Evolutionary conservation across 1,140 invertebrate species (phyloP), one percentile per base, ranked within the genome.

Genomic region (Monomorium pharaonis): DNA sequence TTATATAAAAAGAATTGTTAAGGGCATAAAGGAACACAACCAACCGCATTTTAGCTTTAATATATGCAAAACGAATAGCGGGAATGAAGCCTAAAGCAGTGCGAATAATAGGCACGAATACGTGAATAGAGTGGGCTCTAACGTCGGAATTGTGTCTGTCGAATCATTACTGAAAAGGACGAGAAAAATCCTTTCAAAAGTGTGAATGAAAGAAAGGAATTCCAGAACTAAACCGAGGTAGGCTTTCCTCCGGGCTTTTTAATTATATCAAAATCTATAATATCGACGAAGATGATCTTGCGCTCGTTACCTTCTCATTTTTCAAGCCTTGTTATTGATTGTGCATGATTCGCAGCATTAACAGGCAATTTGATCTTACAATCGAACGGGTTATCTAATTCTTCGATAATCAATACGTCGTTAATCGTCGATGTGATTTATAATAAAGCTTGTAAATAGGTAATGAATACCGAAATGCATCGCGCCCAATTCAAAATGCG

Each of bases 291-390:
- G 72, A 16, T 60, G 24, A 18, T 75, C 27, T 27, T 14, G 67
- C 27, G 18, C 62, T 89, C 76, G 83, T 90, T 88, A 67, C 75
- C 58, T 56, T 18, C 30, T 84, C 58, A 62, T 86, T 88, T 75
- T 84, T 77, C 51, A 54, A 72, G 37, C 21, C 49, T 81, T 49
- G 67, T 62, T 81, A 65, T 74, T 33, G 58, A 44, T 33, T 62
- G 33, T 9, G n/a, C 76, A 30, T 21, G 14, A 51, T 51, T 67
- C 33, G 21, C 21, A 14, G 27, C 30, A 42, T 67, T 54, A 69
- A 54, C 5, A 14, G 21, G 14, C 21, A n/a, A 27, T 24, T 47
- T 14, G 14, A 63, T 33, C 24, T 80, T 37, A 51, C 30, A n/a
- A 47, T 16, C 47, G 33, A 27, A 54, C 42, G 18, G 6, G n/a